Evolutionary conservation across 2,888 invertebrate species (phyloP).

Genomic region (Tenthredo distinguenda): DNA sequence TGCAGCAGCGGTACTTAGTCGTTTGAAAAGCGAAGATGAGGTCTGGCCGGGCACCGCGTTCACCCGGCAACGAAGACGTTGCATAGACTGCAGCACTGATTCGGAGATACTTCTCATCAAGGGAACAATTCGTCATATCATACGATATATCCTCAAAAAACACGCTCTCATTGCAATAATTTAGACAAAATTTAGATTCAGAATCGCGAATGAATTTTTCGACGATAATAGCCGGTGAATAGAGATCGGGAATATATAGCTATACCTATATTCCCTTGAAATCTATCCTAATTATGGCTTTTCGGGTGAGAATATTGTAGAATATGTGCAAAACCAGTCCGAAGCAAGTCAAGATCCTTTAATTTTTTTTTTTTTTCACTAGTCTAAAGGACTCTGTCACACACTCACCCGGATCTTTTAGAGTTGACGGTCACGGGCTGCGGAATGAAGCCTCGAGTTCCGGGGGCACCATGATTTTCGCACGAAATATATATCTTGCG

Average conservation of each 20-base stretch:
- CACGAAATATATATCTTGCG: conserved; percentile 34
- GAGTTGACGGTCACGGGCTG: conserved; percentile 36
- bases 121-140: not conserved
- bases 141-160: not conserved
- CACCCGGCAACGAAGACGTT: conserved; percentile 38
- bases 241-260: not conserved
- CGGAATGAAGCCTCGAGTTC: conserved; percentile 44
- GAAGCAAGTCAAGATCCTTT: not conserved
- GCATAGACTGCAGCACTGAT: conserved; percentile 24
- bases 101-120: conserved; percentile 18
- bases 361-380: not conserved
- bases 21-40: conserved; percentile 37
- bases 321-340: not conserved
- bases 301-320: not conserved
- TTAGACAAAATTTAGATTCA: not conserved
- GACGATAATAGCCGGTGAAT: not conserved
- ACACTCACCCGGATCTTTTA: conserved; percentile 48
- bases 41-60: conserved; percentile 35
- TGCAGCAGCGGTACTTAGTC: not conserved
- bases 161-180: not conserved
- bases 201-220: not conserved
- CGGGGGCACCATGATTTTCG: conserved; percentile 46
- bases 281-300: not conserved
- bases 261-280: not conserved
- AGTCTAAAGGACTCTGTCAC: conserved; percentile 13